Evolutionary conservation across 2,888 invertebrate genomes (phyloP), one percentile per base, ranked within the genome.

Genomic region (Lobophora halterata): DNA sequence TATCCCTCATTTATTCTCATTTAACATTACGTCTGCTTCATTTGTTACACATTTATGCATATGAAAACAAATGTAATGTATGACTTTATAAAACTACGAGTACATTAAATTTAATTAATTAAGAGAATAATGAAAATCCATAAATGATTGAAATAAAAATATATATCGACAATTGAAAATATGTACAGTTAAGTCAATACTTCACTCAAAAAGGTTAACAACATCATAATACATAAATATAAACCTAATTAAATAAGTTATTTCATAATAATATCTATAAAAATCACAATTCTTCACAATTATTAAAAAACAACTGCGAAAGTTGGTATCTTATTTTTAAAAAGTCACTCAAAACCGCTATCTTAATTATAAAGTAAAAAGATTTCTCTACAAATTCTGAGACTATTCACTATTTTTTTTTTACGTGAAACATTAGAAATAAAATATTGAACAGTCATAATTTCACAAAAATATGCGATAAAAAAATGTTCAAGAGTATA

Each of bases 361-460:
- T 20, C 3, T 12, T 10, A 1, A 31, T 27, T 10, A 16, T 30
- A 19, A 11, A 16, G 8, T 24, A 4, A 20, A 24, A 26, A 35
- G n/a, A 17, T 35, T 25, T 42, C 6, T 18, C 37, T 37, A 43
- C 21, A 24, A 16, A 5, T 1, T 5, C 34, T 36, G 36, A 13
- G 9, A 14, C 31, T 40, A 46, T 10, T 6, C 30, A 28, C 34
- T 26, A 13, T 28, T 45, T 48, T 41, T 32, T 35, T 42, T 49
- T 50, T 46, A 28, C 27, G 27, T 24, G 41, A 23, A 42, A 41
- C 34, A 43, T 26, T 41, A 23, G n/a, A 46, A 35, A 42, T 33
- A 49, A 46, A 37, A 51, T 70, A 69, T 64, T 53, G 66, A 73
- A 79, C 79, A 81, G 80, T 81, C 80, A 79, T 74, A 72, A 72